Conservation (phyloP, 1,140 invertebrate species). For the Pseudomyrmex gracilis region DNA sequence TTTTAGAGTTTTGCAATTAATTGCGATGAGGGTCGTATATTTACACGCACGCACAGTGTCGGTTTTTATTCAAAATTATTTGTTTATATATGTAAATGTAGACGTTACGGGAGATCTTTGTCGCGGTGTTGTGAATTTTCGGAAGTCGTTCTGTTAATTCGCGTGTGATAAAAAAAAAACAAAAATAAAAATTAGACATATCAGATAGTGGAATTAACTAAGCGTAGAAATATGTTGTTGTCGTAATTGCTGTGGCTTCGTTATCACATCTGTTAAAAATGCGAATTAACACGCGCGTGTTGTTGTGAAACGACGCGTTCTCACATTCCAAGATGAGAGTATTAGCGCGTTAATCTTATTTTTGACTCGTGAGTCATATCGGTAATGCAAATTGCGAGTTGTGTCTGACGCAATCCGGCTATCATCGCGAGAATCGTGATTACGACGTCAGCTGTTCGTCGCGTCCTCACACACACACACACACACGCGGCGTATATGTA, state of each 20-base stretch:
- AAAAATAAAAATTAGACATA: too few species aligned
- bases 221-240: not conserved
- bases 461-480: conserved; percentile 2
- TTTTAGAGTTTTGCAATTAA: too few species aligned
- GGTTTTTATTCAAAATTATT: too few species aligned
- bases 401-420: conserved; percentile 48
- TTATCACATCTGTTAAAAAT: not conserved
- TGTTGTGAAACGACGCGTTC: not conserved
- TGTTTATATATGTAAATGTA: not conserved
- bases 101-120: too few species aligned
- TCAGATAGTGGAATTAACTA: not conserved
- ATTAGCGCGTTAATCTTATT: conserved; percentile 29
- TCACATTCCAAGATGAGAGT: not conserved
- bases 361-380: conserved; percentile 34
- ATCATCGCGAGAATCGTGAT: conserved; percentile 43
- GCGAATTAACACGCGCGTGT: not conserved
- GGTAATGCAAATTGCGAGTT: conserved; percentile 38
- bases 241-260: not conserved
- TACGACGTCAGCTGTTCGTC: conserved; percentile 56
- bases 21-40: too few species aligned
- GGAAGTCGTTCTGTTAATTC: not conserved
- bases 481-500: not conserved
- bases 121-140: too few species aligned
- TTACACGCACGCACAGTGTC: too few species aligned
- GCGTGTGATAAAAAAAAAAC: too few species aligned